Conservation (phyloP, 2,113 vertebrate genomes). For the Eulacestoma nigropectus region DNA sequence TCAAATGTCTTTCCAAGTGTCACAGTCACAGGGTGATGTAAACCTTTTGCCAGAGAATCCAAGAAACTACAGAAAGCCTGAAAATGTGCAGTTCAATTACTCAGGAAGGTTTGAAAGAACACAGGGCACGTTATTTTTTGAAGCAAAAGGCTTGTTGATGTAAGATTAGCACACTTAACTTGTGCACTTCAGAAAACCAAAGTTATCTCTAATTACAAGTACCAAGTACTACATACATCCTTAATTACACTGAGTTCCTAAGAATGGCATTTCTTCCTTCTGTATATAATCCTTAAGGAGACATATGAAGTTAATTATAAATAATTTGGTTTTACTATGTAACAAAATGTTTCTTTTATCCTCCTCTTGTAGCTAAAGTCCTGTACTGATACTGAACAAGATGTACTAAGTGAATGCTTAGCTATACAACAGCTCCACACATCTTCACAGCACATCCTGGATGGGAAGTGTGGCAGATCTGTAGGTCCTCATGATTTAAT, state of each 20-base stretch:
- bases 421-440: constrained; percentile 86
- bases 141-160: not conserved
- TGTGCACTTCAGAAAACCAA: not conserved
- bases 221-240: not conserved
- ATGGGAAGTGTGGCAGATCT: constrained; percentile 79
- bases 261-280: constrained; percentile 8
- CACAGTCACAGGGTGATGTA: constrained; percentile 21
- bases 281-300: not conserved
- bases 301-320: not conserved
- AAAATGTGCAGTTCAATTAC: not conserved
- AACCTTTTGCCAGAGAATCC: constrained; percentile 3
- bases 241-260: not conserved
- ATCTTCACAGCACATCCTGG: constrained; percentile 79
- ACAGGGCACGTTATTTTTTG: not conserved
- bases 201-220: constrained; percentile 13
- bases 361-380: constrained; percentile 77
- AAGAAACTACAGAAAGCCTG: not conserved
- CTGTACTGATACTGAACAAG: constrained; percentile 83
- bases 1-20: constrained; percentile 14
- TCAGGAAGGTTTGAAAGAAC: not conserved
- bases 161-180: not conserved
- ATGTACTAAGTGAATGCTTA: constrained; percentile 85
- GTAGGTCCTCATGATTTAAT: constrained; percentile 83
- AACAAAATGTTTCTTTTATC: constrained; percentile 59
- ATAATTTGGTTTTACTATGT: constrained; percentile 2